These are phyloP conservation scores for Rotaria magnacalcarata DNA, from an alignment of 2,888 invertebrate species.

Conservation along the genomic window DNA sequence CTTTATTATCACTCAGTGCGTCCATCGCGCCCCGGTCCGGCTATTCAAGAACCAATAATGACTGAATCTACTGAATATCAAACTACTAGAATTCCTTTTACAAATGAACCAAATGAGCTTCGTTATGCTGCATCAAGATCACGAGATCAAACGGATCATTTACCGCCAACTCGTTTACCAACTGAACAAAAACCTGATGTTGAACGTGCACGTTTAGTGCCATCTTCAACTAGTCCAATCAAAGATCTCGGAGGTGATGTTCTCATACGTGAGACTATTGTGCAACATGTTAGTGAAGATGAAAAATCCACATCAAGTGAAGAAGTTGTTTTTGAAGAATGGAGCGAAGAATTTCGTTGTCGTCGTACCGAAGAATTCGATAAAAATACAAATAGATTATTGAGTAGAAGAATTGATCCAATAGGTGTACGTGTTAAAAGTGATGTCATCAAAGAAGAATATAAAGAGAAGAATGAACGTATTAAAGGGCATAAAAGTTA, in stretches of 20 bases:
- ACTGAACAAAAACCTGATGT: neutral
- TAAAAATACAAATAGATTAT: neutral
- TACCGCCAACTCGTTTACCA: neutral
- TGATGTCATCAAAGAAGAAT: slow-evolving; percentile 35
- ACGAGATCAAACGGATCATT: neutral
- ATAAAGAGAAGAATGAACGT: slow-evolving; percentile 17
- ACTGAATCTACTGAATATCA: neutral
- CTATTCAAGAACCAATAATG: neutral
- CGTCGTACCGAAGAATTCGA: slow-evolving; percentile 18
- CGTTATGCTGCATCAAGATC: neutral
- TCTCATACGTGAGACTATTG: slow-evolving; percentile 21
- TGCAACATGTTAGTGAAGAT: slow-evolving; percentile 43
- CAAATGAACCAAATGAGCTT: neutral
- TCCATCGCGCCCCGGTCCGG: neutral
- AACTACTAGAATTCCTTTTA: neutral
- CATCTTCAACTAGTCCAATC: neutral
- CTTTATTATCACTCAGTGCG: neutral
- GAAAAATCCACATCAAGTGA: slow-evolving; percentile 44
- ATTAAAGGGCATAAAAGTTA: slow-evolving; percentile 32
- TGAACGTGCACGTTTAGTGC: slow-evolving; percentile 33
- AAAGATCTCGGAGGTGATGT: neutral
- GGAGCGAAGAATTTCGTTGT: slow-evolving; percentile 41
- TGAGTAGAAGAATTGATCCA: neutral
- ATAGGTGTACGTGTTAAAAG: neutral
- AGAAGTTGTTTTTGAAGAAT: slow-evolving; percentile 43